These are phyloP conservation scores for Telmatherina bonti DNA, from an alignment of 2,797 vertebrate species.

Conservation along the genomic window DNA sequence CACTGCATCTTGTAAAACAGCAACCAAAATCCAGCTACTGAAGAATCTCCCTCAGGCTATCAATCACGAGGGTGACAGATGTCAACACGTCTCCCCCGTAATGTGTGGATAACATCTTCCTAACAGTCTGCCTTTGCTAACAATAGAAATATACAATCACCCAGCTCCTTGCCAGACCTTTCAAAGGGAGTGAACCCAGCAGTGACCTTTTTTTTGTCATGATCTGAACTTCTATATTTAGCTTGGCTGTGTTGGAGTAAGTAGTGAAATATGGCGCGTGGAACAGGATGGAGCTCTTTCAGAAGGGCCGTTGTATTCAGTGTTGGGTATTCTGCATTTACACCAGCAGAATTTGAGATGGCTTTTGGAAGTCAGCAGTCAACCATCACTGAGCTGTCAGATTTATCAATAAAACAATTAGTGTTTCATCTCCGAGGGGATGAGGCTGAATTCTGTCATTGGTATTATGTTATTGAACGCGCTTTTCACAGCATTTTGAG, in stretches of 20 bases:
- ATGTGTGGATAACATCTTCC: constrained; percentile 59
- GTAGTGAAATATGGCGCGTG: constrained; percentile 22
- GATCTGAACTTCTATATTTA: constrained; percentile 62
- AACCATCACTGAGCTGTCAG: constrained; percentile 39
- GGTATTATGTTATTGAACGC: constrained; percentile 67
- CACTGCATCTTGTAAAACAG: constrained; percentile 67
- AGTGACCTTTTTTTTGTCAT: constrained; percentile 67
- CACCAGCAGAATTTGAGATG: constrained; percentile 32
- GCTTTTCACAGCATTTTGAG: constrained; percentile 41
- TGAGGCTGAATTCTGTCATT: constrained; percentile 52
- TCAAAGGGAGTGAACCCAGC: constrained; percentile 30
- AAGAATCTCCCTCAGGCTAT: constrained; percentile 62
- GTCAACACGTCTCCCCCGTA: constrained; percentile 58
- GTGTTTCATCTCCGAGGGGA: constrained; percentile 52
- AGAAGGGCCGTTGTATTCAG: constrained; percentile 32
- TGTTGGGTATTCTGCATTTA: constrained; percentile 28
- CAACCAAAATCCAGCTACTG: constrained; percentile 60
- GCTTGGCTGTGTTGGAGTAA: constrained; percentile 29
- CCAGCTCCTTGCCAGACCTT: constrained; percentile 52
- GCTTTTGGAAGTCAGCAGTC: constrained; percentile 45
- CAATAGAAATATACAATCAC: constrained; percentile 61
- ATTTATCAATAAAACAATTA: constrained; percentile 73
- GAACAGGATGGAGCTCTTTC: constrained; percentile 13
- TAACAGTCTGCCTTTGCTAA: constrained; percentile 50
- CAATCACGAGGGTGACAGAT: constrained; percentile 69